A percentile compares a stretch with the other conserved stretches of the same genome.
These are phyloP conservation scores for Trachemys scripta DNA, from an alignment of 2,113 vertebrate genomes.

Conservation along the genomic window DNA sequence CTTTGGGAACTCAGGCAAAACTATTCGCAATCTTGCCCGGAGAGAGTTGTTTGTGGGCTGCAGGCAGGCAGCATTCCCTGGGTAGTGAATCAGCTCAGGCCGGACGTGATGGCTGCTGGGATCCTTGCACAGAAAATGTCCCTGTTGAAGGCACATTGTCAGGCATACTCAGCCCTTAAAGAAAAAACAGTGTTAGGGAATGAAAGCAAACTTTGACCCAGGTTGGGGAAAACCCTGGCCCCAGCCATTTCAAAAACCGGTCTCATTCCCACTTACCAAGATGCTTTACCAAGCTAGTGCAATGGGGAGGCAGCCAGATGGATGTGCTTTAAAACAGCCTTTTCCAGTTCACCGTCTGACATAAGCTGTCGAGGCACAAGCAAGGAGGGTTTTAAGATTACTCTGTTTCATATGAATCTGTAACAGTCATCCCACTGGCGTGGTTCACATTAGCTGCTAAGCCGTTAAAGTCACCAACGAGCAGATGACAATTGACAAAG, in stretches of 20 bases:
- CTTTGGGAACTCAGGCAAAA: not conserved
- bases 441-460: not conserved
- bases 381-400: not conserved
- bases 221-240: not conserved
- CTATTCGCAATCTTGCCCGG: not conserved
- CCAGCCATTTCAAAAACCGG: not conserved
- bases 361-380: not conserved
- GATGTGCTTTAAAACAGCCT: not conserved
- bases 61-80: not conserved
- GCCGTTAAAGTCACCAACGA: not conserved
- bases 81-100: not conserved
- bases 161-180: not conserved
- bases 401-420: not conserved
- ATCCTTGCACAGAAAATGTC: not conserved
- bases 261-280: not conserved
- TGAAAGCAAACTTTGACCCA: not conserved
- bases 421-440: not conserved
- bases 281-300: not conserved
- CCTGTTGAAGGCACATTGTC: not conserved
- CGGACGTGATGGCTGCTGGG: not conserved
- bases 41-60: not conserved
- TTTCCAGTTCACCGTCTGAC: not conserved
- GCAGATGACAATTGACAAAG: not conserved
- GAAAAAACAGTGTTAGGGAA: not conserved
- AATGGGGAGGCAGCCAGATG: not conserved